These are phyloP conservation scores for Schizothorax lantsangensis DNA, from an alignment of 2,797 vertebrate species.

Conservation along the genomic window DNA sequence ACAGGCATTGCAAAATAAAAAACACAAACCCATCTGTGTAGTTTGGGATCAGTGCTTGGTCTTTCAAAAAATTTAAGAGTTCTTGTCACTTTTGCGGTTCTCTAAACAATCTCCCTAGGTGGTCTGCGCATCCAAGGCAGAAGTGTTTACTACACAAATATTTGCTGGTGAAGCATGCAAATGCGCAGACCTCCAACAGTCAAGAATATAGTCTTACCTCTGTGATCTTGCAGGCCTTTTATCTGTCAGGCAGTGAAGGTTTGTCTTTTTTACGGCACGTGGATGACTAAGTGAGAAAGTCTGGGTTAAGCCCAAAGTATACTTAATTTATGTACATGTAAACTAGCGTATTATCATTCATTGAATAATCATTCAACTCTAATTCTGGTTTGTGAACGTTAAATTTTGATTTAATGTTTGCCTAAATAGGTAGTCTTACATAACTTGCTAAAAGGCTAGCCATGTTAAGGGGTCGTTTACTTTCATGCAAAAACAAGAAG, in stretches of 20 bases:
- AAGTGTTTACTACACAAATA: conserved; percentile 67
- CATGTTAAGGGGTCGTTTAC: neutral
- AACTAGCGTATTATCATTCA: neutral
- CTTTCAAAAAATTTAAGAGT: conserved; percentile 17
- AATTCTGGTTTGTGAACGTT: neutral
- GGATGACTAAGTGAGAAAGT: neutral
- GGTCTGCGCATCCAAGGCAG: conserved; percentile 57
- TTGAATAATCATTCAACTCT: neutral
- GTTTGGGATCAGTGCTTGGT: neutral
- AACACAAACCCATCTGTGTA: neutral
- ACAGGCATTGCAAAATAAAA: conserved; percentile 33
- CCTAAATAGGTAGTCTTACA: neutral
- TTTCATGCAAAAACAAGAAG: neutral
- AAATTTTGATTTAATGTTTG: neutral
- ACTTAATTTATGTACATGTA: neutral
- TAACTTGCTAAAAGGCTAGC: neutral
- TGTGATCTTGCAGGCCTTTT: conserved; percentile 24
- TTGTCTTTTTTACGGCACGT: neutral
- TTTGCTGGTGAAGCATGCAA: conserved; percentile 63
- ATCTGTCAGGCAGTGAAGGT: conserved; percentile 24
- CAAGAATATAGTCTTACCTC: conserved; percentile 25
- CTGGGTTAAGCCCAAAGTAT: neutral
- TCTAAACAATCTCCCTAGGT: conserved; percentile 62
- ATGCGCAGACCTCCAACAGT: conserved; percentile 44
- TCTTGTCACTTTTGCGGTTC: neutral